Conservation (phyloP, 2,113 vertebrate species). For the Dicrurus megarhynchus region DNA sequence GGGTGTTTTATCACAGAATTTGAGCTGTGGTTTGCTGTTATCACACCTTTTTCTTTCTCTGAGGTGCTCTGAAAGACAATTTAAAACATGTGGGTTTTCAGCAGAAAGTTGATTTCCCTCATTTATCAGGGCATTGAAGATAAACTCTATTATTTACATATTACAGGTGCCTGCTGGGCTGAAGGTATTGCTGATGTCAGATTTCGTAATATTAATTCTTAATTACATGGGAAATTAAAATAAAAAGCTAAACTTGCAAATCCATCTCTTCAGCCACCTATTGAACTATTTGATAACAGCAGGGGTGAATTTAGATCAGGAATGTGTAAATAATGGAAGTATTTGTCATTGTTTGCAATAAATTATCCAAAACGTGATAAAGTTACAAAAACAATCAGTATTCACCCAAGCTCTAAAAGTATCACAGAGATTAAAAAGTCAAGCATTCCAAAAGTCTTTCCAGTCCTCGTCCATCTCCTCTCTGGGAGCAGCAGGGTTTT, state of each 20-base stretch:
- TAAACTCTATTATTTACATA: rapidly evolving
- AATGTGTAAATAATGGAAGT: not conserved
- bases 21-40: not conserved
- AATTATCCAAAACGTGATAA: not conserved
- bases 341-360: not conserved
- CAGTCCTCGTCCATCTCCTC: not conserved
- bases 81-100: not conserved
- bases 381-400: not conserved
- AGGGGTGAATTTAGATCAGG: not conserved
- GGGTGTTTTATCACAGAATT: not conserved
- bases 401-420: not conserved
- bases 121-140: not conserved
- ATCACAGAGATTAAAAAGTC: not conserved
- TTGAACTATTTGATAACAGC: not conserved
- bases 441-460: not conserved
- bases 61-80: not conserved
- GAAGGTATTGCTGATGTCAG: not conserved
- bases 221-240: not conserved
- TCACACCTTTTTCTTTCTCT: not conserved
- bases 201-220: not conserved
- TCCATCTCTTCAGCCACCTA: not conserved
- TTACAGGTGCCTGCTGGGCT: not conserved
- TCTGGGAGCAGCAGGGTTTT: not conserved
- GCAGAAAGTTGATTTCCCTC: not conserved
- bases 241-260: not conserved